Percentiles rank a stretch among this genome's conserved stretches.
Evolutionary conservation across 2,888 invertebrate genomes (phyloP).

Genomic region (Hypercompe scribonia): DNA sequence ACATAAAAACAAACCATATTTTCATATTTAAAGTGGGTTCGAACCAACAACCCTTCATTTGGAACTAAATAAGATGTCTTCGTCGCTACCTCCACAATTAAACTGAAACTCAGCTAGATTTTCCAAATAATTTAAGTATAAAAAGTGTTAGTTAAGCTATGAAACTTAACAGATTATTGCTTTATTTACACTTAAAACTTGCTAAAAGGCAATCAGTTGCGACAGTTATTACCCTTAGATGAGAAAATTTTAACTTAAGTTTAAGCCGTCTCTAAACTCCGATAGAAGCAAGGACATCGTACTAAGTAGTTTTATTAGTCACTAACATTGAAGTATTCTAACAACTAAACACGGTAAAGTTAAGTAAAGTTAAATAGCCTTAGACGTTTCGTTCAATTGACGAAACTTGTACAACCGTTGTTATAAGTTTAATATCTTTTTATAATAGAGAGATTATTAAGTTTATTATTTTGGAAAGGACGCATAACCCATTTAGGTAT

Average conservation of each 20-base stretch:
- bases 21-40: neutral
- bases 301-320: constrained; percentile 17
- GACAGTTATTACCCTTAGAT: constrained; percentile 23
- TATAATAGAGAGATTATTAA: neutral
- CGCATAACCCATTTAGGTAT: no score
- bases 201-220: constrained; percentile 39
- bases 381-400: neutral
- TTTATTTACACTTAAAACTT: constrained; percentile 44
- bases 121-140: neutral
- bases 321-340: constrained; percentile 5
- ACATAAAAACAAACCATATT: neutral
- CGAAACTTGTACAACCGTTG: neutral
- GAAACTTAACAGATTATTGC: constrained; percentile 38
- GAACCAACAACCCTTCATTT: neutral
- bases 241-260: constrained; percentile 32
- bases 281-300: constrained; percentile 22
- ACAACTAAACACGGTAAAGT: neutral
- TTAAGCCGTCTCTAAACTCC: constrained; percentile 30
- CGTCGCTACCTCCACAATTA: neutral
- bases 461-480: no score
- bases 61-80: neutral
- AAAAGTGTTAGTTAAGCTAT: constrained; percentile 23
- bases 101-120: neutral
- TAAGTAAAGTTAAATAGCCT: neutral
- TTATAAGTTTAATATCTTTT: neutral